Conservation (phyloP, 2,797 vertebrate genomes). For the Sebastes iracundus region DNA sequence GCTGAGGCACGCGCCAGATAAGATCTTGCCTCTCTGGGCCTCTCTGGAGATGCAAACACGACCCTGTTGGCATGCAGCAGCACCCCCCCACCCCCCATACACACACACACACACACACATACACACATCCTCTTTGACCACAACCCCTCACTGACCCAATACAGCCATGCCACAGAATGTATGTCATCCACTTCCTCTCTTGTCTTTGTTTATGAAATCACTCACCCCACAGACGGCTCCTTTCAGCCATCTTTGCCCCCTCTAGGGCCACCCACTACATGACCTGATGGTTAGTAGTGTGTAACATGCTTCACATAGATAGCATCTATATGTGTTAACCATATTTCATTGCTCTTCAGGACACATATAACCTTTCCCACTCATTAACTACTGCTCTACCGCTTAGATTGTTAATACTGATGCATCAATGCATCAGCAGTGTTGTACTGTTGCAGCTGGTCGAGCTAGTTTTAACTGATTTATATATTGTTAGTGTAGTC, state of each 20-base stretch:
- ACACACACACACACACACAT: neutral
- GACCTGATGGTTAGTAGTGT: neutral
- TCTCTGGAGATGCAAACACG: slow-evolving; percentile 86
- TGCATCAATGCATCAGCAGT: neutral
- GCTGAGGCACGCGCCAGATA: slow-evolving; percentile 90
- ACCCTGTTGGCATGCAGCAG: slow-evolving; percentile 75
- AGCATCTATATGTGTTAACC: neutral
- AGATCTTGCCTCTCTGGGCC: slow-evolving; percentile 84
- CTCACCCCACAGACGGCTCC: slow-evolving; percentile 26
- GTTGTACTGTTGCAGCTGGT: neutral
- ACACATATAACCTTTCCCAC: neutral
- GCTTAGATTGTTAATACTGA: neutral
- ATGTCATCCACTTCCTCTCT: slow-evolving; percentile 62
- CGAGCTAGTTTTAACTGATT: neutral
- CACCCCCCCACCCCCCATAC: neutral
- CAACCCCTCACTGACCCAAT: slow-evolving; percentile 42
- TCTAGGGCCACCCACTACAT: slow-evolving; percentile 6
- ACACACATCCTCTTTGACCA: slow-evolving; percentile 47
- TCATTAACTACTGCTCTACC: neutral
- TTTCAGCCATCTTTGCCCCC: slow-evolving; percentile 22
- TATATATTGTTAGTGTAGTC: neutral
- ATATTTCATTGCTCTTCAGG: neutral
- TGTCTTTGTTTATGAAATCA: slow-evolving; percentile 58
- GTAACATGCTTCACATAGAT: neutral
- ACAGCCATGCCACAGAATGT: slow-evolving; percentile 35